Evolutionary conservation across 2,797 vertebrate genomes (phyloP), one percentile per base, ranked within the genome.

Genomic region (Pseudochromis fuscus): DNA sequence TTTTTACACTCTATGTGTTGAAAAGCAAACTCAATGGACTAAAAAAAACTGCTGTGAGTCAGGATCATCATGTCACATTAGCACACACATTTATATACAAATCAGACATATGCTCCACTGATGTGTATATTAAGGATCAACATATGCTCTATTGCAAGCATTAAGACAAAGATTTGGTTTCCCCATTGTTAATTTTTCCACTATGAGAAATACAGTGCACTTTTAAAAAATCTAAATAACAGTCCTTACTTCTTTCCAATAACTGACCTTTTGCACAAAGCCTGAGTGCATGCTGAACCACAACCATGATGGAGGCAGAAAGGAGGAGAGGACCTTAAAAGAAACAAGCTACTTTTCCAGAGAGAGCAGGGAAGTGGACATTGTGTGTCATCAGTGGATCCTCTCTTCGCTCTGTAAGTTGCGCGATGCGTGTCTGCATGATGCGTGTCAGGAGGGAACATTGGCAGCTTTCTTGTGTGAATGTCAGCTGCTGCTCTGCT

Each of bases 401-500:
- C 65, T 75, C 67, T 65, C 68, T 67, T 75, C 18, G 18, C 66
- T 62, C 52, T 48, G 67, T 44, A 67, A 59, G 50, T 61, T 77
- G 85, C 62, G 68, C 52, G 73, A 75, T 64, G 63, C 9, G 44
- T 72, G 71, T 44, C 64, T 68, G 38, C 7, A 62, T 59, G 77
- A 70, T 70, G 48, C 45, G 59, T 75, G 83, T 88, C 67, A 60
- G 59, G 46, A 82, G 76, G 75, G 86, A 74, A 80, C 65, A 60
- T 60, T 71, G 72, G 77, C 74, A 78, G 75, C 67, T 81, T 82
- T 84, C 65, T 78, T 72, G 79, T 88, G 77, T 82, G 86, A 88
- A 84, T 85, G 87, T 90, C 89, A 89, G 76, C 76, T 71, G 80
- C 76, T 70, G 77, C 77, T 82, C 62, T 49, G 70, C 72, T 58